A percentile compares a stretch with the other conserved stretches of the same genome.
Conservation (phyloP, 2,888 invertebrate species). For the Pteria penguin region DNA sequence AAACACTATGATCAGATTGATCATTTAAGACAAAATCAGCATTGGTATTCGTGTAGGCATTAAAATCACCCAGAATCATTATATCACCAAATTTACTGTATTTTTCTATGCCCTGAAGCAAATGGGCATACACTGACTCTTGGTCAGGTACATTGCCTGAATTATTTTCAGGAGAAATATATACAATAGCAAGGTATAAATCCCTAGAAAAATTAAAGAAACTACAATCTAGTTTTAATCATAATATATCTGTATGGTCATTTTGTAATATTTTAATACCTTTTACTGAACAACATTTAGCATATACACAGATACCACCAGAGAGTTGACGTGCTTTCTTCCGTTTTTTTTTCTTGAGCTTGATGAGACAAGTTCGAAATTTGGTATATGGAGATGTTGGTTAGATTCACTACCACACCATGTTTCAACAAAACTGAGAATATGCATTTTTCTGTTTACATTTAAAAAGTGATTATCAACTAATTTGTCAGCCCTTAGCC, state of each 20-base stretch:
- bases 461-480: not conserved
- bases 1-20: not conserved
- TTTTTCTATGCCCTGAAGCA: not conserved
- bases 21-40: slow-evolving; percentile 10
- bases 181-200: slow-evolving; percentile 2
- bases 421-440: not conserved
- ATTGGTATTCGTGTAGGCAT: slow-evolving; percentile 17
- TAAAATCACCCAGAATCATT: slow-evolving; percentile 16
- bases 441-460: not conserved
- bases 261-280: slow-evolving; percentile 5
- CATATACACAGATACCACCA: not conserved
- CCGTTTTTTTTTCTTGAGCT: not conserved
- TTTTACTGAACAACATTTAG: not conserved
- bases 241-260: not conserved
- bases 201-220: too few relatives aligned
- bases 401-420: not conserved
- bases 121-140: not conserved
- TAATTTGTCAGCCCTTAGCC: not conserved
- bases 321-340: not conserved
- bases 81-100: slow-evolving; percentile 20
- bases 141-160: not conserved
- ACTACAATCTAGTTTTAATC: not conserved
- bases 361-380: not conserved
- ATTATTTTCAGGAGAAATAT: slow-evolving; percentile 1
- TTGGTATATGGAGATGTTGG: not conserved